Evolutionary conservation across 2,888 invertebrate genomes (phyloP), one percentile per base, ranked within the genome.

Genomic region (Ligdia adustata): DNA sequence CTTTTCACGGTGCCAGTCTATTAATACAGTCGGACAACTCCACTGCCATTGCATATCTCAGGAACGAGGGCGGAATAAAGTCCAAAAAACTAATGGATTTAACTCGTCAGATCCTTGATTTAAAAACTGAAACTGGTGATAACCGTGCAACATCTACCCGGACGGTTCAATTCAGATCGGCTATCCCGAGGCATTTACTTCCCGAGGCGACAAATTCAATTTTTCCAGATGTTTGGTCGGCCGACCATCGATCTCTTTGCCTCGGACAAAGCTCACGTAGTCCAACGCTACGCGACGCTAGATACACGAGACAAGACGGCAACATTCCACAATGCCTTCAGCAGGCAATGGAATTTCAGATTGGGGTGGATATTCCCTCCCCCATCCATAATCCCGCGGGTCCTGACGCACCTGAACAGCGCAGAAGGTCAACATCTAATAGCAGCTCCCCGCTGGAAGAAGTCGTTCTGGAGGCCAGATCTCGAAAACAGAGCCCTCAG

Each of bases 361-460:
- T 29, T 57, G 1, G 57, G 41, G 0, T 56, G 55, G 52, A 12
- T 61, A 2, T 64, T 66, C 32, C 60, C 62, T 3, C 63, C 63
- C 1, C 62, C 64, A 3, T 34, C 38, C 4, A 35, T 64, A 13
- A 57, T 66, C 3, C 64, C 61, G 3, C 28, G 52, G 6, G 57
- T 60, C 1, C 38, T 64, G 3, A 26, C 14, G 4, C 62, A 66
- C 20, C 44, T 64, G 4, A 43, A 57, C 9, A 9, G 12, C n/a
- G 44, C 57, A 1, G 43, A 11, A n/a, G 60, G 63, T 1, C 22
- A 7, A 4, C 60, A 54, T 29, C 31, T 60, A 3, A 3, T 64
- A 3, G 41, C 61, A 7, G 57, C 39, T 0, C 62, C 61, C 0
- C 9, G 34, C 1, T 62, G 62, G 62, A 14, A 56, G 4, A 28